Percentiles rank a stretch among this genome's conserved stretches.
phyloP scores from a whole-genome alignment of 2,888 invertebrate species.

The Orgyia antiqua region DNA sequence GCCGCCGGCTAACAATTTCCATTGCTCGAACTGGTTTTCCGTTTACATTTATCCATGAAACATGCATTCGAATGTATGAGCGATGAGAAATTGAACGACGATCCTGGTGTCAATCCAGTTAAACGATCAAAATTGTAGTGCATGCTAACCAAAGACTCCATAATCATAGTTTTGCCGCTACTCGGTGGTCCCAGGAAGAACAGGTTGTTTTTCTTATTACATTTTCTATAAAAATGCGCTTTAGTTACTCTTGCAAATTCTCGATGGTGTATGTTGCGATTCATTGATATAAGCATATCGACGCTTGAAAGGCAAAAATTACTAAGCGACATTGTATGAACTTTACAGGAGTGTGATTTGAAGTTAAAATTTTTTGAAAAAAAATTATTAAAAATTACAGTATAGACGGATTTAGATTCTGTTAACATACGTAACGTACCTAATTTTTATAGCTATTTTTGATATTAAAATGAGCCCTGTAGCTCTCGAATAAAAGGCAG shows the following conservation, averaged over 20 bases:
- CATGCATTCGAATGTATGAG: slow-evolving; percentile 27
- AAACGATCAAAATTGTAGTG: slow-evolving; percentile 17
- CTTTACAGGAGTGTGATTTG: too few relatives aligned
- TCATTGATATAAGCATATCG: too few relatives aligned
- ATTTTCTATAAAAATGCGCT: not conserved
- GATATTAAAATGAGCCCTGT: too few relatives aligned
- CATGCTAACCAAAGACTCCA: slow-evolving; percentile 10
- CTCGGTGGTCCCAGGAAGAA: not conserved
- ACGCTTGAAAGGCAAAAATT: too few relatives aligned
- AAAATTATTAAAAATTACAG: too few relatives aligned
- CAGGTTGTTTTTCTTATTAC: not conserved
- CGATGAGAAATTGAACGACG: slow-evolving; percentile 22
- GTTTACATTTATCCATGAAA: slow-evolving; percentile 34
- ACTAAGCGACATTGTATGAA: too few relatives aligned
- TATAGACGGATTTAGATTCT: too few relatives aligned
- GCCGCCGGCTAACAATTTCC: slow-evolving; percentile 28
- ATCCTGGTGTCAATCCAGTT: slow-evolving; percentile 21
- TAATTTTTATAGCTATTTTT: too few relatives aligned
- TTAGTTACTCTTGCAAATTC: not conserved
- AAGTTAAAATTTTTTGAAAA: too few relatives aligned
- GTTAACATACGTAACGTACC: too few relatives aligned
- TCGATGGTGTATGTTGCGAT: too few relatives aligned
- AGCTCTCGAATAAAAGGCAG: too few relatives aligned
- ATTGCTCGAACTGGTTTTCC: slow-evolving; percentile 35
- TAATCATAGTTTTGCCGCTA: slow-evolving; percentile 24